Percentiles rank a stretch among this genome's conserved stretches.
Conservation (phyloP, 2,113 vertebrate species). For the Edolisoma coerulescens region DNA sequence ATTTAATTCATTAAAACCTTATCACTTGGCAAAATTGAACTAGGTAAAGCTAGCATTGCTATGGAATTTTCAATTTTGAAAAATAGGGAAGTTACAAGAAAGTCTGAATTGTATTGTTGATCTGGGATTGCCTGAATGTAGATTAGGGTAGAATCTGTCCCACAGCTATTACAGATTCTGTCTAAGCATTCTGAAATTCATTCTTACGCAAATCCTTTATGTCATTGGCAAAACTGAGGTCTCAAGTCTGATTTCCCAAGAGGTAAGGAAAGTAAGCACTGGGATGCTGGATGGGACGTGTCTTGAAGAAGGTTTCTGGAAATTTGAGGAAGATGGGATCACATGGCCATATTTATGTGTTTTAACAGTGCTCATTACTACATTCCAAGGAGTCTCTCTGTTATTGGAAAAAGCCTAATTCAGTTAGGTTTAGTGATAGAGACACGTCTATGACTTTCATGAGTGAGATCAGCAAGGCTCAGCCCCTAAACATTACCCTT, state of each 20-base stretch:
- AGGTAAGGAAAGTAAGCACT: neutral
- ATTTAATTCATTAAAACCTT: neutral
- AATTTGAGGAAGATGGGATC: neutral
- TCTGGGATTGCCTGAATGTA: neutral
- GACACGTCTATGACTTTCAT: neutral
- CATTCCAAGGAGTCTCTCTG: neutral
- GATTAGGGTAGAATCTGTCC: neutral
- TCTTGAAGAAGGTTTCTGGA: neutral
- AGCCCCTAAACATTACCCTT: neutral
- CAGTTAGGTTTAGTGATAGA: neutral
- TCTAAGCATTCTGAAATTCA: neutral
- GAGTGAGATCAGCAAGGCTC: neutral
- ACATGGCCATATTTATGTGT: neutral
- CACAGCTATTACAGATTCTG: neutral
- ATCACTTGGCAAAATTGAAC: neutral
- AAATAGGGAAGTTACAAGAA: neutral
- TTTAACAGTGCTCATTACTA: neutral
- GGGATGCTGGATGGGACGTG: no score
- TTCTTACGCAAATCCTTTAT: neutral
- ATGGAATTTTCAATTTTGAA: neutral
- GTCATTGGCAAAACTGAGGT: neutral
- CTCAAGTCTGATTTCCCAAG: neutral
- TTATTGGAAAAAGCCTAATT: neutral
- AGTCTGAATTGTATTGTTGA: neutral
- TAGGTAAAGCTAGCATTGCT: neutral